phyloP scores from a whole-genome alignment of 1,140 invertebrate species.

The Macrosteles quadrilineatus region DNA sequence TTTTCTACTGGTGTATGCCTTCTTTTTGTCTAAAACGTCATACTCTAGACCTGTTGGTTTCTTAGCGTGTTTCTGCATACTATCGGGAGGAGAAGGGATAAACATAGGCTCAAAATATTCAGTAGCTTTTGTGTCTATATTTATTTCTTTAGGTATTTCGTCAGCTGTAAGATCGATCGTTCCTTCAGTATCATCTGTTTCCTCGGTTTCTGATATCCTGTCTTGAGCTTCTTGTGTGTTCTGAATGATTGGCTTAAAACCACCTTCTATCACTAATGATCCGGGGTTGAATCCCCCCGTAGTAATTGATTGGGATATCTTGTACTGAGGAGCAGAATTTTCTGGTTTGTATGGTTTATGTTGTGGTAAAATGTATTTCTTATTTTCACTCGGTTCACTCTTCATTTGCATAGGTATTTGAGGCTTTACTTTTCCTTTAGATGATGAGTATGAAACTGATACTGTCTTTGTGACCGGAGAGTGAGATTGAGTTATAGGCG shows the following conservation, averaged over 20 bases:
- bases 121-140: constrained; percentile 49
- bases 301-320: constrained; percentile 48
- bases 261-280: constrained; percentile 77
- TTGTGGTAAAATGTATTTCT: constrained; percentile 21
- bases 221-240: constrained; percentile 55
- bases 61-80: constrained; percentile 34
- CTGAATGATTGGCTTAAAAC: constrained; percentile 78
- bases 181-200: constrained; percentile 44
- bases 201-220: constrained; percentile 53
- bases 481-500: not conserved
- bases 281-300: constrained; percentile 78
- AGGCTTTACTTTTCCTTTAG: constrained; percentile 21
- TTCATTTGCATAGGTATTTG: constrained; percentile 10
- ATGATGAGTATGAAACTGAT: constrained; percentile 34
- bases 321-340: constrained; percentile 3
- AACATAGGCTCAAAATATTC: constrained; percentile 72
- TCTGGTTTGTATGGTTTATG: constrained; percentile 33
- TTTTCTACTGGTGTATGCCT: constrained; percentile 12
- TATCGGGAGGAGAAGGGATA: constrained; percentile 66
- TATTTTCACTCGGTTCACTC: not conserved
- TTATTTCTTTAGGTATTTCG: constrained; percentile 43
- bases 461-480: constrained; percentile 29
- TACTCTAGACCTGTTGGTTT: constrained; percentile 34
- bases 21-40: constrained; percentile 33
- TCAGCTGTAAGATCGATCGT: constrained; percentile 35